phyloP scores from a whole-genome alignment of 2,113 vertebrate species.

The Saguinus midas region DNA sequence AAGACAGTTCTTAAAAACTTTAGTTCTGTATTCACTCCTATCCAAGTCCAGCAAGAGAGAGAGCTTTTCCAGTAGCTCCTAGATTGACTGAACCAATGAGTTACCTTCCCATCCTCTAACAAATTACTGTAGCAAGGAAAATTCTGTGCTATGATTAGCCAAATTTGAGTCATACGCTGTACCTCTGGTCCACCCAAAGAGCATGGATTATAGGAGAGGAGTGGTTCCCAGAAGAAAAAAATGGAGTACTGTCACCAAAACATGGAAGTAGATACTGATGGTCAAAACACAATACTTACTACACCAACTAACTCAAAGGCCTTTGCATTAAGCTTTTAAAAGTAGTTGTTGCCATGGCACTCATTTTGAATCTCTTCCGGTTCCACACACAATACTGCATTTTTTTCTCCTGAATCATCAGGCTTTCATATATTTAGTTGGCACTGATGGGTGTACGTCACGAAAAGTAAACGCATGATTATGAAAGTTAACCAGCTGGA shows the following conservation, averaged over 20 bases:
- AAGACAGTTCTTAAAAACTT: background rate
- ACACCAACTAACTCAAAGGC: background rate
- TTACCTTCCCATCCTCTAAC: background rate
- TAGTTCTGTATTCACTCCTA: background rate
- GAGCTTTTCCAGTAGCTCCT: background rate
- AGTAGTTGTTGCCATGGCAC: background rate
- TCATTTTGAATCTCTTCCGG: background rate
- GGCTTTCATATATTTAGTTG: background rate
- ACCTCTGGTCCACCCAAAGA: background rate
- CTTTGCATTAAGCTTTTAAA: background rate
- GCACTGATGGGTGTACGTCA: background rate
- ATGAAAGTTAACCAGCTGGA: slow-evolving; percentile 48
- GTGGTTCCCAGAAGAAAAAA: background rate
- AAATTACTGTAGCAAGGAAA: background rate
- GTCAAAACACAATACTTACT: background rate
- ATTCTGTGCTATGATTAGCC: background rate
- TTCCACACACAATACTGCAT: background rate
- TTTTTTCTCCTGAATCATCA: slow-evolving; percentile 9
- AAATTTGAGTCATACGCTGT: background rate
- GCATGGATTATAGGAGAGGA: background rate
- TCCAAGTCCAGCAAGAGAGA: background rate
- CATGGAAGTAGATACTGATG: background rate
- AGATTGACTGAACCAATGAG: background rate
- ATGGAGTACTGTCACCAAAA: background rate
- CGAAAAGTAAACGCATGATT: background rate